Base-by-base conservation (phyloP, 1,140 invertebrate genomes). In the Mya arenaria region DNA sequence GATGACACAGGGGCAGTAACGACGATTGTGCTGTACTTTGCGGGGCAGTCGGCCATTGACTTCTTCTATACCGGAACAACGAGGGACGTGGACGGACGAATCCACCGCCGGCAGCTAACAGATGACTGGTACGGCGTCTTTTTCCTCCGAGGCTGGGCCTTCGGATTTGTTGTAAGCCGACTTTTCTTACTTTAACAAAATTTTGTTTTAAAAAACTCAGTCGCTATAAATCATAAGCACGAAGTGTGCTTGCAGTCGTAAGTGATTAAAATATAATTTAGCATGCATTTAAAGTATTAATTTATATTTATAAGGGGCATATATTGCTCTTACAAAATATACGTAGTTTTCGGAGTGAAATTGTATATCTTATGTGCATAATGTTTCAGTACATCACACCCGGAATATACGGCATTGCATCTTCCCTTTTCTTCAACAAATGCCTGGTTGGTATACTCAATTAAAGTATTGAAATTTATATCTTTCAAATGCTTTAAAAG, bases 81-180 rank as follows among this genome's bases (percentile, higher is more conserved):
- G 3, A 41, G 23, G 39, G 65, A 68, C 25, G 65, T 44, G 23
- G 6, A 68, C n/a, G 23, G 23, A 1, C 65, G 65, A 4, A 68
- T 68, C 32, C 34, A 68, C 65, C 32, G 37, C 39, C 65, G 65
- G 2, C 39, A 25, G 39, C 65, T 41, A 23, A 68, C 65, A 44
- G 65, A 68, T 23, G 65, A 68, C 17, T 68, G 65, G 65, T 68
- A 68, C 19, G 65, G 65, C 10, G 19, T 36, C 25, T 41, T 68
- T 25, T 25, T 68, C 4, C 65, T 68, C 4, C 32, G 32, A 23
- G 65, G 65, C n/a, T 68, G 65, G 65, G 65, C 65, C 0, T 44
- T 68, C 30, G 65, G 65, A 28, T 68, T 68, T 23, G 32, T 68
- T 3, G 65, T 68, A 68, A 44, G 65, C 56, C 8, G 8, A 13